Evolutionary conservation across 1,140 invertebrate species (phyloP).

Genomic region (Drosophila takahashii): DNA sequence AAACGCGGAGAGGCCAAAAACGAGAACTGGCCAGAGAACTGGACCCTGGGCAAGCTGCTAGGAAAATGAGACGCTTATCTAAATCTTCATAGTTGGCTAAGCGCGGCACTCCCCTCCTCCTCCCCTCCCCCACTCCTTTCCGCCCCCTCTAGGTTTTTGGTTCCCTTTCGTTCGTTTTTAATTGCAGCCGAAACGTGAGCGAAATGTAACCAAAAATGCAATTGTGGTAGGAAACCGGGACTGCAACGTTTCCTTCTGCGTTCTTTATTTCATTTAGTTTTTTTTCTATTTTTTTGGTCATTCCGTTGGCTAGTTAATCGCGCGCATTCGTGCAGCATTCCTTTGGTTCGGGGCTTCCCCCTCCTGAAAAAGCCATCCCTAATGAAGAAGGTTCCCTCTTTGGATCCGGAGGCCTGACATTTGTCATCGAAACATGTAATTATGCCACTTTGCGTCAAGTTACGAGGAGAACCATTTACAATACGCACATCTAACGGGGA

Average conservation of each 20-base stretch:
- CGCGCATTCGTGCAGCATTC: slow-evolving; percentile 79
- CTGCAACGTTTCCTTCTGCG: slow-evolving; percentile 30
- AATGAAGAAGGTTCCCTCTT: slow-evolving; percentile 29
- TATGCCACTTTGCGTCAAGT: slow-evolving; percentile 78
- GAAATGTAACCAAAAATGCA: slow-evolving; percentile 83
- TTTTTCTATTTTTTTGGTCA: slow-evolving; percentile 60
- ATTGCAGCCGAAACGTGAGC: slow-evolving; percentile 82
- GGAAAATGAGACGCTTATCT: slow-evolving; percentile 82
- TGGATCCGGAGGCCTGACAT: slow-evolving; percentile 32
- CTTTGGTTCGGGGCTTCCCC: slow-evolving; percentile 29
- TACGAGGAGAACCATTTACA: slow-evolving; percentile 37
- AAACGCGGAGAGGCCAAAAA: slow-evolving; percentile 57
- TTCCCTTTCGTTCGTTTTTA: slow-evolving; percentile 67
- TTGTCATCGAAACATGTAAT: slow-evolving; percentile 81
- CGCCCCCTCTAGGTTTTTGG: slow-evolving; percentile 21
- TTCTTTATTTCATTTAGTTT: slow-evolving; percentile 5
- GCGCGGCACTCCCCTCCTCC: slow-evolving; percentile 63
- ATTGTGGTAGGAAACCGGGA: slow-evolving; percentile 52
- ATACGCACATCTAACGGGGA: slow-evolving; percentile 34
- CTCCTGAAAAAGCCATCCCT: slow-evolving; percentile 19
- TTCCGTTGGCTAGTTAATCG: slow-evolving; percentile 72
- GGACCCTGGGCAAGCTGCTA: slow-evolving; percentile 56
- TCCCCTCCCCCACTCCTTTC: not conserved
- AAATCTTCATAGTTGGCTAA: slow-evolving; percentile 84
- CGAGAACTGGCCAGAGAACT: slow-evolving; percentile 62